These are phyloP conservation scores for Nycticryphes semicollaris DNA, from an alignment of 2,113 vertebrate species.

Conservation along the genomic window DNA sequence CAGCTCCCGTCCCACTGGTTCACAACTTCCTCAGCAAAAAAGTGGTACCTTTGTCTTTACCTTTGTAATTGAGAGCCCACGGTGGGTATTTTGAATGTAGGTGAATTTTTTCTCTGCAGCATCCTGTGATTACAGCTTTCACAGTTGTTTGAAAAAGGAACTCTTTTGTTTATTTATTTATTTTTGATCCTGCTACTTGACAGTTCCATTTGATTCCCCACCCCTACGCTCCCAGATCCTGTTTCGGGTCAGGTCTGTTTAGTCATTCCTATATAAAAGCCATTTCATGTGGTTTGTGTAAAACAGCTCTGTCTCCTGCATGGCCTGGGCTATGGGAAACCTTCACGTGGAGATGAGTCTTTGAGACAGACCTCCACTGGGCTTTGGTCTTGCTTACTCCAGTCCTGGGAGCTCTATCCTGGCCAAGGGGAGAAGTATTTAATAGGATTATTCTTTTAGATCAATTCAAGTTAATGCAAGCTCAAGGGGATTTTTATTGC, in stretches of 20 bases:
- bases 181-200: neutral
- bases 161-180: neutral
- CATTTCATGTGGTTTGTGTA: neutral
- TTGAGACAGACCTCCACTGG: neutral
- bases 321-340: neutral
- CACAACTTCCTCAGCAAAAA: neutral
- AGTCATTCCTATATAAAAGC: neutral
- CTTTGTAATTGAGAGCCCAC: neutral
- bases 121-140: neutral
- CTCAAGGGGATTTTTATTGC: neutral
- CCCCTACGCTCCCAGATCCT: neutral
- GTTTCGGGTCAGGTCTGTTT: neutral
- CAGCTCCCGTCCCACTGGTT: neutral
- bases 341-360: neutral
- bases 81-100: neutral
- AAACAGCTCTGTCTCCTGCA: neutral
- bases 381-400: neutral
- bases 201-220: neutral
- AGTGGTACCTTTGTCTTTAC: neutral
- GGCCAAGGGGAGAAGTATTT: neutral
- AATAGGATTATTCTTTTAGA: constrained; percentile 18
- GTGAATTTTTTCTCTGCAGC: neutral
- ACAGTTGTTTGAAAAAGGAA: neutral
- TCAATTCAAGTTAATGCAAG: neutral
- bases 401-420: neutral